Conservation (phyloP, 1,140 invertebrate species). For the Diabrotica virgifera region DNA sequence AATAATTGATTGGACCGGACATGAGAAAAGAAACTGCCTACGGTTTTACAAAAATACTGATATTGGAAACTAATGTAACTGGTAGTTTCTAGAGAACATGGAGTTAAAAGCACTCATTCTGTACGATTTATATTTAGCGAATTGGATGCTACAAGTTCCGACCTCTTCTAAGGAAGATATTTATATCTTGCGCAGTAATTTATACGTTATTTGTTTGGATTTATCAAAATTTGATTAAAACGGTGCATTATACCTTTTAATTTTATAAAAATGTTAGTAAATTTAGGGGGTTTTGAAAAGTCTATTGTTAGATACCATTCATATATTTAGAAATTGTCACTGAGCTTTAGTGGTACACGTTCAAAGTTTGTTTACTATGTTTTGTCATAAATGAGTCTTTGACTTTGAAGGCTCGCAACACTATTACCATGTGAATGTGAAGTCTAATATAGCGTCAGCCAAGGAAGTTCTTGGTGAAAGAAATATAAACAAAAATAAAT, state of each 20-base stretch:
- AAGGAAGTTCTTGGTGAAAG: no score
- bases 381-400: no score
- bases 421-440: no score
- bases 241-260: not conserved
- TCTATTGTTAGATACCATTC: no score
- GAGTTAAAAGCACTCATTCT: conserved; percentile 35
- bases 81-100: conserved; percentile 5
- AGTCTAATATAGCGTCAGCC: no score
- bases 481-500: no score
- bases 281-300: no score
- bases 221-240: conserved; percentile 30
- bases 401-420: no score
- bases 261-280: no score
- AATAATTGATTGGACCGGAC: not conserved
- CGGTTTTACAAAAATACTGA: conserved; percentile 22
- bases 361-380: no score
- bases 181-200: conserved; percentile 36
- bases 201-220: conserved; percentile 40
- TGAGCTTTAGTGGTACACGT: no score
- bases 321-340: no score
- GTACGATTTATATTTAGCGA: conserved; percentile 41
- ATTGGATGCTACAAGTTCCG: conserved; percentile 33
- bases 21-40: conserved; percentile 10
- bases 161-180: conserved; percentile 42
- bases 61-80: conserved; percentile 10